These are phyloP conservation scores for Xyliphius kryptos DNA, from an alignment of 2,113 vertebrate species.

Conservation along the genomic window DNA sequence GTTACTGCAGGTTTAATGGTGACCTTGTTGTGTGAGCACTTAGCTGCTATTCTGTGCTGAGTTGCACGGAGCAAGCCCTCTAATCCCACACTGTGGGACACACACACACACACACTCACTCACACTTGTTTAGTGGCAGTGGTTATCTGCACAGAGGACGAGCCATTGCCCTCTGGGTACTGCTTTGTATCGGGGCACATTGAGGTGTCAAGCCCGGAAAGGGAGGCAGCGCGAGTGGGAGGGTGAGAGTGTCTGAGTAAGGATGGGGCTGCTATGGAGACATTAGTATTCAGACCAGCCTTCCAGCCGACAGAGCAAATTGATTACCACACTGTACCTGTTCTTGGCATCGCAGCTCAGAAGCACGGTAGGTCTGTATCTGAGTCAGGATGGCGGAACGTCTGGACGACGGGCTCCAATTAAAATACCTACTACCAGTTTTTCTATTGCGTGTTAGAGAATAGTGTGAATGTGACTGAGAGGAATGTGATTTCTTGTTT, in stretches of 20 bases:
- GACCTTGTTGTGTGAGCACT: constrained; percentile 64
- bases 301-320: constrained; percentile 85
- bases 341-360: constrained; percentile 75
- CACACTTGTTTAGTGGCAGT: constrained; percentile 77
- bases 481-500: too few species aligned
- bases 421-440: not conserved
- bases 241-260: constrained; percentile 1
- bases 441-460: too few species aligned
- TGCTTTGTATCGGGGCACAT: constrained; percentile 69
- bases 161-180: constrained; percentile 63
- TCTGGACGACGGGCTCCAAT: constrained; percentile 7
- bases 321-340: constrained; percentile 84
- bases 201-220: constrained; percentile 70
- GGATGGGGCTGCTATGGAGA: constrained; percentile 43
- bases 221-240: constrained; percentile 10
- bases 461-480: too few species aligned
- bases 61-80: constrained; percentile 65
- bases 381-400: constrained; percentile 62
- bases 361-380: constrained; percentile 76
- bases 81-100: constrained; percentile 73
- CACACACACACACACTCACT: constrained; percentile 33
- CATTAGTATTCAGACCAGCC: constrained; percentile 84
- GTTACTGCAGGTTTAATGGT: constrained; percentile 62
- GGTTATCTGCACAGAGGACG: constrained; percentile 76
- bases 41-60: constrained; percentile 63